Conservation (phyloP, 1,140 invertebrate genomes). For the Atta colombica region DNA sequence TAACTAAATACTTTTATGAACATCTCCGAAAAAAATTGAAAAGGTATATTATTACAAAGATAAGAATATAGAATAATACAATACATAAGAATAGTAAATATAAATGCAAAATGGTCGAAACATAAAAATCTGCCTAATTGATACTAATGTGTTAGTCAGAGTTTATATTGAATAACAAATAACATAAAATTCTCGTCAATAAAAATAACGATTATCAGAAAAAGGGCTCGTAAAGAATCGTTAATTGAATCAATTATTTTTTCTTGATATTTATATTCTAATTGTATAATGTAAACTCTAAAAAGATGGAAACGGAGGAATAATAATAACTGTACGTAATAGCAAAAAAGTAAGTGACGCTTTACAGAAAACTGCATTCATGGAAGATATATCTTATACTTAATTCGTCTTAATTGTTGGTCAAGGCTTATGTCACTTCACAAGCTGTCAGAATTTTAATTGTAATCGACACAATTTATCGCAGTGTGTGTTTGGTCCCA, state of each 20-base stretch:
- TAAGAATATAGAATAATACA: not conserved
- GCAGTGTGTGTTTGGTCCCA: conserved; percentile 67
- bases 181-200: conserved; percentile 34
- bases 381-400: conserved; percentile 4
- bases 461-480: conserved; percentile 32
- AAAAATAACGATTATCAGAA: conserved; percentile 33
- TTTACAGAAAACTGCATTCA: conserved; percentile 11
- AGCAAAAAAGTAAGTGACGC: conserved; percentile 12
- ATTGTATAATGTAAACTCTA: conserved; percentile 6
- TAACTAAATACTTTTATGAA: conserved; percentile 5
- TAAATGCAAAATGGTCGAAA: conserved; percentile 37
- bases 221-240: not conserved
- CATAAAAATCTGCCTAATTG: conserved; percentile 16
- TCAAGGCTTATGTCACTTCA: conserved; percentile 5
- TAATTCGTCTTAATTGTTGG: conserved; percentile 2
- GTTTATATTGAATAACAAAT: conserved; percentile 37
- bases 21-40: not conserved
- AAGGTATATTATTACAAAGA: not conserved
- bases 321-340: conserved; percentile 11
- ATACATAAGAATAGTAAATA: not conserved
- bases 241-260: conserved; percentile 14
- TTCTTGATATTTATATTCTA: conserved; percentile 25
- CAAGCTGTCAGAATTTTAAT: conserved; percentile 24
- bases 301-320: conserved; percentile 19
- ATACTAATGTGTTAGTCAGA: conserved; percentile 4